Evolutionary conservation across 2,113 vertebrate species (phyloP), one percentile per base, ranked within the genome.

Genomic region (Calyptommatus sinebrachiatus): DNA sequence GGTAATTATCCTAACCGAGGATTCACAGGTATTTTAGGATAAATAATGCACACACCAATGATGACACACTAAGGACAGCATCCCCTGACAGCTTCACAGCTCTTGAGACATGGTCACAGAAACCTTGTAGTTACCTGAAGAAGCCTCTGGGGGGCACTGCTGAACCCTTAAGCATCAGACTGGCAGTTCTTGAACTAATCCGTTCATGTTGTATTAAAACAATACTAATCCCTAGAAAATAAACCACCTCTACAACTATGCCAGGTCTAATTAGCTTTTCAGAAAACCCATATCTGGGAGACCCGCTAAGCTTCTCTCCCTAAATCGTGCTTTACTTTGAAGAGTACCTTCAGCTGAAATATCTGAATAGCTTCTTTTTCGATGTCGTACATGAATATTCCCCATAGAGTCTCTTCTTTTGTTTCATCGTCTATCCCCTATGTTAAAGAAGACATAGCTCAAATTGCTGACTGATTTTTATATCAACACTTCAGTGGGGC

Each of bases 281-380:
- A 24, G 35, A 14, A 18, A 22, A 53, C 35, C 35, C 35, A 41
- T 41, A 41, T 41, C 35, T 41, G 35, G 35, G 35, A 41, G 35
- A 22, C 21, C 61, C 20, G 28, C 41, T 7, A 5, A 9, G 18
- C 31, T 5, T 4, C 28, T 29, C 22, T 50, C 61, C 18, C 50
- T 21, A 31, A 50, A 62, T 22, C 35, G 35, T 48, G 66, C 31
- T 60, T 7, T 50, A 73, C 48, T 35, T 22, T 35, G 35, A 29
- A 81, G 29, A 9, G 31, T 79, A 86, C 84, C 80, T 83, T 28
- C 18, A 86, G 61, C 16, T 74, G 84, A 61, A 84, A 86, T 50
- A 77, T 86, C 73, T 86, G 84, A 69, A 86, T 79, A 11, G 29
- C 7, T 65, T 80, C 77, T 48, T 79, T 79, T n/a, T 79, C 71